phyloP scores from a whole-genome alignment of 2,888 invertebrate genomes.

The Lucinisca nassula region DNA sequence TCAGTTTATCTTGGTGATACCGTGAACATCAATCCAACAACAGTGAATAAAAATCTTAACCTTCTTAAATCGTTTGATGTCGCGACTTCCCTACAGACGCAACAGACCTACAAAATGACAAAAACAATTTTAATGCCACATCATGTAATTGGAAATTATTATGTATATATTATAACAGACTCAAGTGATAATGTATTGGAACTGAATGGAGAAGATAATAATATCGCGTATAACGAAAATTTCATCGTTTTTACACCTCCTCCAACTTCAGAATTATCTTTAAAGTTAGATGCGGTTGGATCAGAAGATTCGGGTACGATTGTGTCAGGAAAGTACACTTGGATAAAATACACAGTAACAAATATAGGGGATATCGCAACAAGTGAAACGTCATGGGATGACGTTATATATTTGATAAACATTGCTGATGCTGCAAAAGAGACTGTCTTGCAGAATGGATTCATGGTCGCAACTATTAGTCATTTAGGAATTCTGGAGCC shows the following conservation, averaged over 20 bases:
- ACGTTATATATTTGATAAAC: not conserved
- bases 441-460: not conserved
- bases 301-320: not conserved
- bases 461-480: not conserved
- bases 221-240: not conserved
- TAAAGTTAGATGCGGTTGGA: not conserved
- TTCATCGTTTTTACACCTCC: not conserved
- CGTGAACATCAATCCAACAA: not conserved
- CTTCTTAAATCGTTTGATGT: not conserved
- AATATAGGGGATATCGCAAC: not conserved
- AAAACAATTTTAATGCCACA: slow-evolving; percentile 37
- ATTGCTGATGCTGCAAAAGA: not conserved
- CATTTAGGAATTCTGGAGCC: slow-evolving; percentile 25
- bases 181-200: not conserved
- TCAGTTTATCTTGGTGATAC: not conserved
- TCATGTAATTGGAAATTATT: slow-evolving; percentile 15
- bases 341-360: not conserved
- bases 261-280: not conserved
- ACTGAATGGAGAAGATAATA: not conserved
- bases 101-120: slow-evolving; percentile 9
- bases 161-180: slow-evolving; percentile 31
- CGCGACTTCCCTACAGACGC: slow-evolving; percentile 9
- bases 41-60: not conserved
- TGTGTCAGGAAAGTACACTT: not conserved
- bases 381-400: not conserved